These are phyloP conservation scores for Trinectes maculatus DNA, from an alignment of 2,113 vertebrate species.

Conservation along the genomic window DNA sequence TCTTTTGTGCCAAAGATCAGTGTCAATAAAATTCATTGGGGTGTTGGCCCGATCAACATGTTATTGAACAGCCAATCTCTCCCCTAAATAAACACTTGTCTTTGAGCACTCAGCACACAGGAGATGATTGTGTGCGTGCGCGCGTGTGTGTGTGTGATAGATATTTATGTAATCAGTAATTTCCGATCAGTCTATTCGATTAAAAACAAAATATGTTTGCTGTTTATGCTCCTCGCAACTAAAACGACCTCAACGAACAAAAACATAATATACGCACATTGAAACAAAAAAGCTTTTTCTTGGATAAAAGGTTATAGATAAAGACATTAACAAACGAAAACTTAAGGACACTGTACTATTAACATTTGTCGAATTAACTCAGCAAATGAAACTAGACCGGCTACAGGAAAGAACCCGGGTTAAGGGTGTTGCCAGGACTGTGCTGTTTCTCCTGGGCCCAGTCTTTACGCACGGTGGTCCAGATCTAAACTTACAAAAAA, in stretches of 20 bases:
- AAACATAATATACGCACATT: no score
- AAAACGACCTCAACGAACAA: no score
- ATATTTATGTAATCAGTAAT: slow-evolving; percentile 11
- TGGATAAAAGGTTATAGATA: no score
- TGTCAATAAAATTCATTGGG: slow-evolving; percentile 88
- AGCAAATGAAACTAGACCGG: no score
- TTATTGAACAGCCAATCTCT: slow-evolving; percentile 82
- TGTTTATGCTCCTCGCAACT: no score
- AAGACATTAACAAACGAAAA: no score
- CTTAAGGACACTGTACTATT: no score
- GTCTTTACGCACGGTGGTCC: not conserved
- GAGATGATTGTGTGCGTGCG: slow-evolving; percentile 6
- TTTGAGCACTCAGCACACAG: slow-evolving; percentile 53
- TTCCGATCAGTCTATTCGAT: slow-evolving; percentile 18
- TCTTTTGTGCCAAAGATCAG: slow-evolving; percentile 85
- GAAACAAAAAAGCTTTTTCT: no score
- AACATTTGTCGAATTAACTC: no score
- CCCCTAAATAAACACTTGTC: slow-evolving; percentile 77
- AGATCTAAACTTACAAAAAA: not conserved
- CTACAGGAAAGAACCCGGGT: not conserved
- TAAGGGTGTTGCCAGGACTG: not conserved
- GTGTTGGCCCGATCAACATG: slow-evolving; percentile 83
- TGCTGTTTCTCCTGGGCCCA: not conserved
- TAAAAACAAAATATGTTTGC: no score
- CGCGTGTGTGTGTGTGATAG: slow-evolving; percentile 1